Percentiles rank a stretch among this genome's conserved stretches.
Evolutionary conservation across 2,113 vertebrate genomes (phyloP).

Genomic region (Vulpes ferrilata): DNA sequence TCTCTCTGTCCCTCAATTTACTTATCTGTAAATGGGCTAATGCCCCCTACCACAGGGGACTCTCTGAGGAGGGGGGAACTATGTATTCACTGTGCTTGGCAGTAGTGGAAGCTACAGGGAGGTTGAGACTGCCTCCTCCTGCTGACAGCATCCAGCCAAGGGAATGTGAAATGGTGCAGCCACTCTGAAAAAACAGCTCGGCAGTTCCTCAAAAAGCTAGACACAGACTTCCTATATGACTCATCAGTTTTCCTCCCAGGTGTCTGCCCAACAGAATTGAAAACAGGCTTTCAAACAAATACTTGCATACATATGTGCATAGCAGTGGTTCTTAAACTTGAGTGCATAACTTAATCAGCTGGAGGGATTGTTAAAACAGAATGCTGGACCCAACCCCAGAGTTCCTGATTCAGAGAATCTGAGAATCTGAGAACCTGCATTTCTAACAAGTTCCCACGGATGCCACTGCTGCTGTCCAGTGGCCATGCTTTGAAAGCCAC

Average conservation of each 20-base stretch:
- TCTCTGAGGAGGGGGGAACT: background rate
- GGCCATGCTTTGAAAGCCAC: no score
- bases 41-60: background rate
- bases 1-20: background rate
- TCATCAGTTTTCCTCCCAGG: background rate
- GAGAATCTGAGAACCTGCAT: background rate
- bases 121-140: background rate
- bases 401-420: background rate
- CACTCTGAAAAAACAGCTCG: background rate
- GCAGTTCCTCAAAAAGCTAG: background rate
- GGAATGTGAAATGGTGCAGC: background rate
- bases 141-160: background rate
- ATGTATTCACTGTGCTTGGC: no score
- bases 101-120: background rate
- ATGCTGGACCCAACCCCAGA: background rate
- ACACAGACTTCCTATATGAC: background rate
- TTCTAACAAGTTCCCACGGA: background rate
- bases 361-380: background rate
- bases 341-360: background rate
- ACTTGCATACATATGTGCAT: background rate
- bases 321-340: background rate
- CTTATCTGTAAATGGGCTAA: background rate
- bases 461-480: accelerated
- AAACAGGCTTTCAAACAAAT: background rate
- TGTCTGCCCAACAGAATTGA: background rate